Conservation (phyloP, 2,797 vertebrate genomes). For the Eulemur coronatus region DNA sequence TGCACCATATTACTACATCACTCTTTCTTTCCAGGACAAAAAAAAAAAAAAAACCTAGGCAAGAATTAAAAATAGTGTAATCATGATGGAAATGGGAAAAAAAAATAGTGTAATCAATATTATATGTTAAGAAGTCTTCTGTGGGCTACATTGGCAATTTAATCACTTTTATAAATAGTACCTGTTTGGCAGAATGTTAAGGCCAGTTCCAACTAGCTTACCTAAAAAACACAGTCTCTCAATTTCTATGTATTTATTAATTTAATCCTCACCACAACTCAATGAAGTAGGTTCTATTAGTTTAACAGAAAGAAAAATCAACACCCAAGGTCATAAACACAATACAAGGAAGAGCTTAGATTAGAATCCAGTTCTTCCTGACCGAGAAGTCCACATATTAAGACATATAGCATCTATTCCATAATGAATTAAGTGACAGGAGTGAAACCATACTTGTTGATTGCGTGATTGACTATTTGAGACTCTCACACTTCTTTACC, state of each 20-base stretch:
- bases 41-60: not conserved
- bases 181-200: not conserved
- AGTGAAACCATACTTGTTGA: not conserved
- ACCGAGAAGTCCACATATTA: not conserved
- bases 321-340: not conserved
- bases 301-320: not conserved
- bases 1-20: not conserved
- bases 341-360: not conserved
- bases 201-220: not conserved
- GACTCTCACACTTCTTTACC: not conserved
- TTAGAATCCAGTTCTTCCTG: not conserved
- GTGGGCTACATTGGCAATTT: not conserved
- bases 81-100: not conserved
- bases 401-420: rapidly evolving
- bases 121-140: not conserved
- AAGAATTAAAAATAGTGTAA: not conserved
- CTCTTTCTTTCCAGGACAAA: not conserved
- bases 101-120: not conserved
- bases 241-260: not conserved
- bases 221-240: not conserved
- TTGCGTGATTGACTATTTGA: not conserved
- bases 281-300: not conserved
- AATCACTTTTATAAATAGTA: not conserved
- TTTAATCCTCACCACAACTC: too few relatives aligned
- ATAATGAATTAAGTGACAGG: not conserved